Evolutionary conservation across 2,113 vertebrate species (phyloP).

Genomic region (Epinephelus fuscoguttatus): DNA sequence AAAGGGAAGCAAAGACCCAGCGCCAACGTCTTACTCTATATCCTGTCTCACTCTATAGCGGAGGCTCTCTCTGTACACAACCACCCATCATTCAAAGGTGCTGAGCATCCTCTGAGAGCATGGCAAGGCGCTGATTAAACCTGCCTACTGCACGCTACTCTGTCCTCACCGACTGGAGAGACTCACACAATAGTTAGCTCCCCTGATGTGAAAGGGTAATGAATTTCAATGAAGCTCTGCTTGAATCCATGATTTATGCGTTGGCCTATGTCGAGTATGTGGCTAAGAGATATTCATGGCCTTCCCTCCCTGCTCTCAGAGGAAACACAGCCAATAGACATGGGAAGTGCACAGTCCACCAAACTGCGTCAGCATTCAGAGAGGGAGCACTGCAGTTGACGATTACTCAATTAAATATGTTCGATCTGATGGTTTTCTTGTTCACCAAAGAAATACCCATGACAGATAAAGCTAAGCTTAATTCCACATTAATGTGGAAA

Average conservation of each 20-base stretch:
- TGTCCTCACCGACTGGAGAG: conserved; percentile 68
- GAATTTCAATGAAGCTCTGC: conserved; percentile 82
- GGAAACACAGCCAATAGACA: conserved; percentile 61
- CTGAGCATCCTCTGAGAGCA: conserved; percentile 69
- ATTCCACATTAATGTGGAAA: conserved; percentile 11
- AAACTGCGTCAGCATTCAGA: conserved; percentile 49
- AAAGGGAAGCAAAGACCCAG: conserved; percentile 30
- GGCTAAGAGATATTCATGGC: conserved; percentile 78
- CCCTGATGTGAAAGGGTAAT: conserved; percentile 80
- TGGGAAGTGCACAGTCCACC: conserved; percentile 35
- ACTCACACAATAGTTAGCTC: conserved; percentile 77
- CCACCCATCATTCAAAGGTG: conserved; percentile 69
- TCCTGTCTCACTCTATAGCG: conserved; percentile 36
- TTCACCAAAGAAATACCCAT: conserved; percentile 18
- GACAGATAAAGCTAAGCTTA: conserved; percentile 27
- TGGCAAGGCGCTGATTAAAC: conserved; percentile 79
- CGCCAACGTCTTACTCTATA: conserved; percentile 55
- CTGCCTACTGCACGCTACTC: conserved; percentile 62
- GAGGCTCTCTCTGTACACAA: conserved; percentile 53
- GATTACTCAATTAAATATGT: conserved; percentile 60
- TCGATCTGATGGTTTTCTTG: conserved; percentile 29
- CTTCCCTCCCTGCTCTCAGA: conserved; percentile 63
- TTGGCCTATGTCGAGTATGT: conserved; percentile 75
- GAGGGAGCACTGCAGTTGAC: conserved; percentile 30
- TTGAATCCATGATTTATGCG: conserved; percentile 82